phyloP scores from a whole-genome alignment of 2,113 vertebrate species.

The Cephalophus harveyi region DNA sequence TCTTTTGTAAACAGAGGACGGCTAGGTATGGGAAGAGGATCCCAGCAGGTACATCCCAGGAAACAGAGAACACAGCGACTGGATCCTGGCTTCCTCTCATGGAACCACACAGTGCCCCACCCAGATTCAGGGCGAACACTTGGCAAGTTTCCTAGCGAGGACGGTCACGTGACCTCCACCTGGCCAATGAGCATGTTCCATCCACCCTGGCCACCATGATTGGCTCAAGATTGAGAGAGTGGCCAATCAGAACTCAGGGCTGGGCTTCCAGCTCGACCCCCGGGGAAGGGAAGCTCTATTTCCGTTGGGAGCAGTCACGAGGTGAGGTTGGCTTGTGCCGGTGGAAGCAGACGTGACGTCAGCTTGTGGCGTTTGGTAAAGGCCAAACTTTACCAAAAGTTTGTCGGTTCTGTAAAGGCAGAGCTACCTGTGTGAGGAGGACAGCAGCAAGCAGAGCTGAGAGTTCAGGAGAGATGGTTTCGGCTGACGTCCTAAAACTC shows the following conservation, averaged over 20 bases:
- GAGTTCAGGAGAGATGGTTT: neutral
- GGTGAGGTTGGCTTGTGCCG: accelerated
- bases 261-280: neutral
- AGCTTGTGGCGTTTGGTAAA: neutral
- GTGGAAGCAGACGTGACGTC: accelerated
- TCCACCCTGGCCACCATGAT: neutral
- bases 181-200: neutral
- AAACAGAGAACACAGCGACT: neutral
- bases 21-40: neutral
- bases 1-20: neutral
- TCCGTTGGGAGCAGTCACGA: neutral
- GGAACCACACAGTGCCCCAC: neutral
- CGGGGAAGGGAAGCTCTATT: neutral
- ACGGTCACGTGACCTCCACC: neutral
- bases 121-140: neutral
- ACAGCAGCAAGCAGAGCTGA: neutral
- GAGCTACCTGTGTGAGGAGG: neutral
- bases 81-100: neutral
- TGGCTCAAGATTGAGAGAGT: neutral
- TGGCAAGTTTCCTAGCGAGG: neutral
- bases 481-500: neutral
- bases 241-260: neutral
- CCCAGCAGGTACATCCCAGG: neutral
- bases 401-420: neutral
- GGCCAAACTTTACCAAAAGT: too few relatives aligned